phyloP scores from a whole-genome alignment of 2,888 invertebrate species.

The Eueremaeus valkanovi region DNA sequence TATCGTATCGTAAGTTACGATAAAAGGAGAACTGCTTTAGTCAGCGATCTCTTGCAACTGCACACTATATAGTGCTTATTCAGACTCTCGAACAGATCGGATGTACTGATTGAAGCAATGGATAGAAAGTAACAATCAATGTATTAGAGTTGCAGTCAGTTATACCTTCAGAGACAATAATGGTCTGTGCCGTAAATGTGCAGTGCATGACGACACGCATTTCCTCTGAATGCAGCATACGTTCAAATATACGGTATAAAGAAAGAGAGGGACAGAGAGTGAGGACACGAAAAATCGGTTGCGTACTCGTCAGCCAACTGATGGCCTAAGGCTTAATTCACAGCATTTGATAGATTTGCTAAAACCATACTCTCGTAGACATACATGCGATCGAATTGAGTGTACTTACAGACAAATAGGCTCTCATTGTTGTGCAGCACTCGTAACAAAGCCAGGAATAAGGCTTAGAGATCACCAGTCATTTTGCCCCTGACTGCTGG shows the following conservation, averaged over 20 bases:
- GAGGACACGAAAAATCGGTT: neutral
- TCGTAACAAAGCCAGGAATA: slow-evolving; percentile 8
- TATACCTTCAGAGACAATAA: neutral
- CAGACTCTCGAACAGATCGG: slow-evolving; percentile 12
- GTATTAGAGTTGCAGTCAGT: neutral
- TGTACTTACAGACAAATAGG: slow-evolving; percentile 22
- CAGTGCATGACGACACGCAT: slow-evolving; percentile 22
- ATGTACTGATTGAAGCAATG: slow-evolving; percentile 22
- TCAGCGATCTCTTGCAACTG: neutral
- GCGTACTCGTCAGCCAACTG: slow-evolving; percentile 14
- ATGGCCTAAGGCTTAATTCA: neutral
- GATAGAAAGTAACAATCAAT: neutral
- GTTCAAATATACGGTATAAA: too few relatives aligned
- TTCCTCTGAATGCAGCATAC: neutral
- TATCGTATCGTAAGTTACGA: neutral
- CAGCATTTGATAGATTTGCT: slow-evolving; percentile 1
- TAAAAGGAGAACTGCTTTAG: slow-evolving; percentile 4
- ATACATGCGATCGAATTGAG: slow-evolving; percentile 17
- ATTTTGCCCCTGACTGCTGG: slow-evolving; percentile 18
- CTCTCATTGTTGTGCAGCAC: slow-evolving; percentile 6
- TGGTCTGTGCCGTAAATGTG: neutral
- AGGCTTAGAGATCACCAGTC: slow-evolving; percentile 17
- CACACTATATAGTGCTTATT: slow-evolving; percentile 21
- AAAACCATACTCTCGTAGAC: neutral
- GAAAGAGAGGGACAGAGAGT: neutral